Conservation (phyloP, 1,140 invertebrate genomes). For the Acyrthosiphon pisum region DNA sequence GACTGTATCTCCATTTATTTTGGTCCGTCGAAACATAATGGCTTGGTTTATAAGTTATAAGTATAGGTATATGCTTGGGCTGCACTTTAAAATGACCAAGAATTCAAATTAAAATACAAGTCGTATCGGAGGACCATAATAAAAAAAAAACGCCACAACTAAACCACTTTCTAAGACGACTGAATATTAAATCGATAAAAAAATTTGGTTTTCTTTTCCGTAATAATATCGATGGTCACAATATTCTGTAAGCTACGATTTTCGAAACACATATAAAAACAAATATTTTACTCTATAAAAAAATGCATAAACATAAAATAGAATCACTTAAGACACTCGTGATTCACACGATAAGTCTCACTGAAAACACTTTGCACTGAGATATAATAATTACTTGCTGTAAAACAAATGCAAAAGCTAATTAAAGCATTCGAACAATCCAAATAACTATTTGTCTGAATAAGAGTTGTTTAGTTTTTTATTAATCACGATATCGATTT, state of each 20-base stretch:
- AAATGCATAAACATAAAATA: neutral
- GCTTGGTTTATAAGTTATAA: neutral
- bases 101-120: neutral
- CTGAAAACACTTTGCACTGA: neutral
- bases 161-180: neutral
- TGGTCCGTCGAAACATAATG: too few relatives aligned
- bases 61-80: too few relatives aligned
- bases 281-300: neutral
- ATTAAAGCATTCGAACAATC: too few relatives aligned
- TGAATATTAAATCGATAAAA: neutral
- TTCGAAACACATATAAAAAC: neutral
- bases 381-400: neutral
- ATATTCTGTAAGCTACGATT: neutral
- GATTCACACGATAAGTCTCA: neutral
- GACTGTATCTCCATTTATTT: too few relatives aligned
- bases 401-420: neutral
- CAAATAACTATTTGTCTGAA: too few relatives aligned
- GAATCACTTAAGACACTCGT: neutral
- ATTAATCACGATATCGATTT: neutral
- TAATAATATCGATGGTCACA: neutral
- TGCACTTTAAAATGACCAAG: too few relatives aligned
- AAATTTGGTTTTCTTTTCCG: too few relatives aligned
- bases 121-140: neutral
- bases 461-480: too few relatives aligned
- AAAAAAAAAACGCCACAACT: neutral